Base-by-base conservation (phyloP, 1,140 invertebrate species). In the silkworm (Bombyx mori) region DNA sequence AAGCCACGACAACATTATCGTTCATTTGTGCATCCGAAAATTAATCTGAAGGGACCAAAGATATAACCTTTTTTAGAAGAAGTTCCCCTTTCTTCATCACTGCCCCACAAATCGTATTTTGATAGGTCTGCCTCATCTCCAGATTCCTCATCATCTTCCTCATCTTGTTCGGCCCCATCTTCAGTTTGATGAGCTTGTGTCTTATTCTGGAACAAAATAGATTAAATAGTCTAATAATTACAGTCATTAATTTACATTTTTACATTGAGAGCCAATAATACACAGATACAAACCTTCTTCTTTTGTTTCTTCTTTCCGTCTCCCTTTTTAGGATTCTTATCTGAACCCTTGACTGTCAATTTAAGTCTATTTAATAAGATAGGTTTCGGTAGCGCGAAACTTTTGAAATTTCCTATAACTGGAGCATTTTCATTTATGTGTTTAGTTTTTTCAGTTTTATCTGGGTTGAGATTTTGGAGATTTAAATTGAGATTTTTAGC, bases 61-160 rank as follows among this genome's bases (percentile, higher is more conserved):
- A 55, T 44, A 66, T 69, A 59, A 81, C 79, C 77, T 61, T 70
- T 57, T 68, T 82, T 80, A 8, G 82, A 79, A 42, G 79, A 62
- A 60, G 70, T 70, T 48, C 69, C 79, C 56, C 85, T 62, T 63
- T 89, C 88, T 51, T 72, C 80, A 58, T 88, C 88, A 58, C 85
- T 88, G 54, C 83, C 86, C 82, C 86, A 88, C 12, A 89, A 65
- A 66, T 89, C 86, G 68, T 89, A 89, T 63, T 89, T 89, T 61
- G 86, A 79, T 43, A 89, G 79, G 59, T 89, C 86, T 22, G 77
- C 86, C 45, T 88, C 85, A 50, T 89, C 88, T 5, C 82, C 86
- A 2, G 88, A 89, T 56, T 88, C 86, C 55, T 88, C 84, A 12
- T 82, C 80, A 6, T 87, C 82, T 0, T 82, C 80, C 8, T 76